These are phyloP conservation scores for Vulpes ferrilata DNA, from an alignment of 2,113 vertebrate genomes.

Conservation along the genomic window DNA sequence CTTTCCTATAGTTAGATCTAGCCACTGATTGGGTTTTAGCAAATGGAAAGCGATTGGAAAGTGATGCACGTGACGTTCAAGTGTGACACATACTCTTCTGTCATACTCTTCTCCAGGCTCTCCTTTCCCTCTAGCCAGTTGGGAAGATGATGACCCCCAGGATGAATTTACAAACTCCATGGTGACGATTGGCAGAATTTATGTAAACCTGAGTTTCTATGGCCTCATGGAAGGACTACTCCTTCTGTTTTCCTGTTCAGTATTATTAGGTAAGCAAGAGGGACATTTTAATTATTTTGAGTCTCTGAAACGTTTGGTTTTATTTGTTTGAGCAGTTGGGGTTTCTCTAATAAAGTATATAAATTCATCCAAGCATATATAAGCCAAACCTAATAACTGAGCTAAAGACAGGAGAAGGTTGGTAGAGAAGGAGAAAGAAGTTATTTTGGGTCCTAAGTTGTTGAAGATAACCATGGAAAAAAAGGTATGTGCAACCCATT, in stretches of 20 bases:
- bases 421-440: background rate
- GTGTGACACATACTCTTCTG: background rate
- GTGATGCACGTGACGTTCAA: background rate
- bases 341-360: background rate
- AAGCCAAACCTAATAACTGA: conserved; percentile 1
- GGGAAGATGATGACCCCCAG: background rate
- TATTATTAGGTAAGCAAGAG: conserved; percentile 35
- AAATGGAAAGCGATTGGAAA: background rate
- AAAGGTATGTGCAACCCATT: background rate
- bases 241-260: background rate
- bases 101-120: background rate
- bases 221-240: background rate
- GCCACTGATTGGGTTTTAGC: background rate
- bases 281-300: background rate
- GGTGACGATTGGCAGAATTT: background rate
- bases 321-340: background rate
- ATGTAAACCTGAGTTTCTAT: background rate
- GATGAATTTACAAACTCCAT: background rate
- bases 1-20: background rate
- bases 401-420: background rate
- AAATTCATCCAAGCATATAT: background rate
- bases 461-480: background rate
- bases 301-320: conserved; percentile 11
- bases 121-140: background rate
- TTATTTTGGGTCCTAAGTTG: background rate